Conservation (phyloP, 2,888 invertebrate genomes). For the Ecliptopera silaceata region DNA sequence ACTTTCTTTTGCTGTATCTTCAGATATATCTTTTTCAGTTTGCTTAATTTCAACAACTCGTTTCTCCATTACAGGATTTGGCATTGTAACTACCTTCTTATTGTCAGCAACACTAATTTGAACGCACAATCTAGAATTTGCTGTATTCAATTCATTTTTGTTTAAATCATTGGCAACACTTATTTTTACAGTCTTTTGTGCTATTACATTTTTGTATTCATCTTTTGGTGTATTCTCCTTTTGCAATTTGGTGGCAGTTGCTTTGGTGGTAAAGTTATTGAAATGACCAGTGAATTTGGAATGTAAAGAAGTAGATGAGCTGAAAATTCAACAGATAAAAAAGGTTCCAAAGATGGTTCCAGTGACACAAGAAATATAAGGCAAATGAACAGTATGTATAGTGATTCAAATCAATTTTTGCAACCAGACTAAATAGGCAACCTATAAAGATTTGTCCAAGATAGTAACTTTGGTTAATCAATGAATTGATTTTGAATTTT, state of each 20-base stretch:
- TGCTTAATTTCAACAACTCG: slow-evolving; percentile 23
- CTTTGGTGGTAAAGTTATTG: slow-evolving; percentile 44
- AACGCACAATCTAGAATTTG: slow-evolving; percentile 53
- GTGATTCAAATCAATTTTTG: no score
- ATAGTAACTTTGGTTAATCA: no score
- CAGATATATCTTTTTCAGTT: slow-evolving; percentile 10
- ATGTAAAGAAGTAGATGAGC: slow-evolving; percentile 60
- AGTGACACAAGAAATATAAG: slow-evolving; percentile 19
- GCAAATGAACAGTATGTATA: not conserved
- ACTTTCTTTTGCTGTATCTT: slow-evolving; percentile 10
- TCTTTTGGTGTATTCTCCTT: slow-evolving; percentile 70
- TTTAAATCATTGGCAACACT: slow-evolving; percentile 55
- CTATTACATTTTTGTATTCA: slow-evolving; percentile 48
- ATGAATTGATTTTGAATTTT: no score
- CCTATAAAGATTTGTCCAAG: no score
- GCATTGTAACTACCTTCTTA: slow-evolving; percentile 60
- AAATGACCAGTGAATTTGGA: slow-evolving; percentile 54
- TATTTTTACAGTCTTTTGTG: slow-evolving; percentile 58
- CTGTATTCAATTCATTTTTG: slow-evolving; percentile 39
- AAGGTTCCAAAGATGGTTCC: slow-evolving; percentile 35
- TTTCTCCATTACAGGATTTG: slow-evolving; percentile 36
- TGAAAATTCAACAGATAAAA: slow-evolving; percentile 50
- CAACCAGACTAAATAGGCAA: no score
- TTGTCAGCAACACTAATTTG: slow-evolving; percentile 60
- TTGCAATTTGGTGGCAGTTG: slow-evolving; percentile 53